A percentile compares a stretch with the other conserved stretches of the same genome.
Conservation (phyloP, 2,113 vertebrate genomes). For the Zeus faber region DNA sequence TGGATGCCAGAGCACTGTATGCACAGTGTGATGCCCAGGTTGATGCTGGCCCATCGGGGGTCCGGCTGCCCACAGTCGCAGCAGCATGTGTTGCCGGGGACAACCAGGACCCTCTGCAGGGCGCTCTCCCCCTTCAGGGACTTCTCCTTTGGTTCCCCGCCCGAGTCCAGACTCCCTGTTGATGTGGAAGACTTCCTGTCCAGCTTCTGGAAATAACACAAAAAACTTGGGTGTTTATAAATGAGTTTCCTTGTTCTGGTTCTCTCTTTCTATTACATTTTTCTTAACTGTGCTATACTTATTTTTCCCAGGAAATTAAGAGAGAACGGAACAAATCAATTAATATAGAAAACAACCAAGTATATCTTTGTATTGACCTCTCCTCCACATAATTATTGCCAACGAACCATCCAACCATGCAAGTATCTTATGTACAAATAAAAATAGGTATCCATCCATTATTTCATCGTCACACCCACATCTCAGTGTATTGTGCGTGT, state of each 20-base stretch:
- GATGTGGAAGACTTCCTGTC: conserved; percentile 90
- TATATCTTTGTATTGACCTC: too few species aligned
- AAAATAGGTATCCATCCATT: background rate
- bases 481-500: too few species aligned
- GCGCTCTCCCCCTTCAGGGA: conserved; percentile 90
- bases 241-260: too few species aligned
- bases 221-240: too few species aligned
- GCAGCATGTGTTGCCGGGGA: conserved; percentile 86
- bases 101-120: conserved; percentile 86
- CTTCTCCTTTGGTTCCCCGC: conserved; percentile 86
- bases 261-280: too few species aligned
- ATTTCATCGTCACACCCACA: background rate
- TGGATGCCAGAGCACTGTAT: conserved; percentile 98
- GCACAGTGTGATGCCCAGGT: conserved; percentile 93
- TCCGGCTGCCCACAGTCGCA: conserved; percentile 92
- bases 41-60: conserved; percentile 97
- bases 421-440: too few species aligned
- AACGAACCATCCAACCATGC: background rate
- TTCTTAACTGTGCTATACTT: too few species aligned
- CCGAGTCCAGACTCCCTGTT: conserved; percentile 85
- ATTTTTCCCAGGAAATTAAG: too few species aligned
- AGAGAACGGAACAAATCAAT: conserved; percentile 4
- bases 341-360: too few species aligned
- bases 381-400: too few species aligned
- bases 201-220: conserved; percentile 76